Percentiles rank a stretch among this genome's conserved stretches.
phyloP scores from a whole-genome alignment of 2,797 vertebrate species.

The Chelmon rostratus region DNA sequence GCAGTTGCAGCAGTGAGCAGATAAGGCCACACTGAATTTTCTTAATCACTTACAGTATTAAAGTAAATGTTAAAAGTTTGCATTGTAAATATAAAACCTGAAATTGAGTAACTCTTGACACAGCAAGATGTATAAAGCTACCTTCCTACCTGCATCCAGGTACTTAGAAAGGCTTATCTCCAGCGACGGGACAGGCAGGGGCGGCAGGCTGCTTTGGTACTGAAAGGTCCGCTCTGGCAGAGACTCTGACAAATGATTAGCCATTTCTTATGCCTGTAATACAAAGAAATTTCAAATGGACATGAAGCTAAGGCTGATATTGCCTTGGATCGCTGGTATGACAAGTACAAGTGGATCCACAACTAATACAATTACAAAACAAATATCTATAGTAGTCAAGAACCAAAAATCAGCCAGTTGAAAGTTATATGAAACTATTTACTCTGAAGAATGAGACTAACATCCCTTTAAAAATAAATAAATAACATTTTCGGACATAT shows the following conservation, averaged over 20 bases:
- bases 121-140: background rate
- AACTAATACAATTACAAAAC: background rate
- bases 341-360: background rate
- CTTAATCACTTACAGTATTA: background rate
- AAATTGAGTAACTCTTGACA: background rate
- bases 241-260: slow-evolving; percentile 87
- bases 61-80: background rate
- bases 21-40: background rate
- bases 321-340: background rate
- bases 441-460: background rate
- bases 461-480: too few species aligned
- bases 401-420: too few species aligned
- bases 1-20: background rate
- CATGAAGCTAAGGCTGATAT: background rate
- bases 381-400: background rate
- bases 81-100: background rate
- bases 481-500: too few species aligned
- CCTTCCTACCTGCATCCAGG: slow-evolving; percentile 90
- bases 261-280: slow-evolving; percentile 82
- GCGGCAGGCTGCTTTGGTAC: slow-evolving; percentile 91
- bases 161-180: slow-evolving; percentile 93
- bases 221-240: slow-evolving; percentile 92
- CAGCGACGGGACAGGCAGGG: slow-evolving; percentile 92
- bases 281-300: slow-evolving; percentile 17
- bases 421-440: background rate